Percentiles rank a stretch among this genome's conserved stretches.
Evolutionary conservation across 2,113 vertebrate genomes (phyloP).

Genomic region (Pantherophis guttatus): DNA sequence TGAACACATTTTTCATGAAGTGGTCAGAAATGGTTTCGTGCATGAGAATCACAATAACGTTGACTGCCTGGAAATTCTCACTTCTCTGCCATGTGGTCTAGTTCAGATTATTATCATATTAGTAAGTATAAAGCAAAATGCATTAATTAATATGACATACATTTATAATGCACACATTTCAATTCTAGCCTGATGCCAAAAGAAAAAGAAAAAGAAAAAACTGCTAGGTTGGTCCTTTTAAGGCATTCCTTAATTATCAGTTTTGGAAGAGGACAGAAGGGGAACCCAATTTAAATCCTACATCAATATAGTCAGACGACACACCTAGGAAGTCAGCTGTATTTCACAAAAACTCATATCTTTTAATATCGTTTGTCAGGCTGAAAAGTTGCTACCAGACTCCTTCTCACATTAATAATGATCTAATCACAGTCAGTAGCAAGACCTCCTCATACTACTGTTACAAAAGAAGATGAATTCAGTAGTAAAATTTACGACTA

Average conservation of each 20-base stretch:
- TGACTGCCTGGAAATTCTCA: background rate
- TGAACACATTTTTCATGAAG: background rate
- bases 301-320: background rate
- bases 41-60: background rate
- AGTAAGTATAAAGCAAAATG: background rate
- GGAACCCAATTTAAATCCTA: background rate
- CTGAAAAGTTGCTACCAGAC: background rate
- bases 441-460: background rate
- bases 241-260: background rate
- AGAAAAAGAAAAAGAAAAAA: background rate
- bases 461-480: background rate
- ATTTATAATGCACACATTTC: background rate
- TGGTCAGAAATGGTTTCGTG: background rate
- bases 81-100: background rate
- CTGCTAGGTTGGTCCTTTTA: background rate
- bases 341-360: background rate
- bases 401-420: background rate
- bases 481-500: background rate
- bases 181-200: background rate
- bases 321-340: background rate
- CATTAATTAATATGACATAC: background rate
- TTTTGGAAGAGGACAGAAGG: background rate
- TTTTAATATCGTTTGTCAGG: background rate
- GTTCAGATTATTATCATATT: background rate
- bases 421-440: background rate